Conservation (phyloP, 2,113 vertebrate genomes). For the Cochlearius cochlearius region DNA sequence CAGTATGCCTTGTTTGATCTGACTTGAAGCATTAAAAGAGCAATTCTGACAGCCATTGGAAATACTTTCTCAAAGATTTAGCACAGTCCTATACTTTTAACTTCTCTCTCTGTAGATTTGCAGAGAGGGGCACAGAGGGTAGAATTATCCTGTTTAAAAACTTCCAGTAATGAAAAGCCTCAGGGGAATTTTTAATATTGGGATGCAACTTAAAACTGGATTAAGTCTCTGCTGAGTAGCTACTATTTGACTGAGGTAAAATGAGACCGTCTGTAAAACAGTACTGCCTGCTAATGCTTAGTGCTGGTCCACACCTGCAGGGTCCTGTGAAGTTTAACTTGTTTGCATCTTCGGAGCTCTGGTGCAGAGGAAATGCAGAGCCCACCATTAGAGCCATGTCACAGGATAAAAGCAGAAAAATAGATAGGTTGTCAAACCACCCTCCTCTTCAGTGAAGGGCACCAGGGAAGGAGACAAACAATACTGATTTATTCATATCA, state of each 20-base stretch:
- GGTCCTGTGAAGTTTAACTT: background rate
- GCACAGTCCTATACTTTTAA: background rate
- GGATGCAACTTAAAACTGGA: background rate
- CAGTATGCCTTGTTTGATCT: background rate
- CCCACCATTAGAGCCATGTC: background rate
- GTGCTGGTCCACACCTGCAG: fast-evolving
- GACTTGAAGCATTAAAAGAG: background rate
- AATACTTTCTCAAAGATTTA: background rate
- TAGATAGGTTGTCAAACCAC: background rate
- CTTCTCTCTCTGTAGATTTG: background rate
- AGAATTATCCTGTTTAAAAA: background rate
- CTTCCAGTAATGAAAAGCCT: background rate
- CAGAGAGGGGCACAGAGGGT: background rate
- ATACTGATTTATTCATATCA: background rate
- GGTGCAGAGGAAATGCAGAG: background rate
- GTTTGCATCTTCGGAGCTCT: background rate
- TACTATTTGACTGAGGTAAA: background rate
- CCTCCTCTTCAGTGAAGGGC: background rate
- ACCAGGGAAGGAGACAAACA: background rate
- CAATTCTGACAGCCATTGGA: background rate
- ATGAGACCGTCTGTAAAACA: background rate
- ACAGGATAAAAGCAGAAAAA: background rate
- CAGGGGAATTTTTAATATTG: background rate
- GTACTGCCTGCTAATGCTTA: background rate
- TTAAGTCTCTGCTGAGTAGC: background rate